Evolutionary conservation across 2,888 invertebrate genomes (phyloP), one percentile per base, ranked within the genome.

Genomic region (Epiblema foenella): DNA sequence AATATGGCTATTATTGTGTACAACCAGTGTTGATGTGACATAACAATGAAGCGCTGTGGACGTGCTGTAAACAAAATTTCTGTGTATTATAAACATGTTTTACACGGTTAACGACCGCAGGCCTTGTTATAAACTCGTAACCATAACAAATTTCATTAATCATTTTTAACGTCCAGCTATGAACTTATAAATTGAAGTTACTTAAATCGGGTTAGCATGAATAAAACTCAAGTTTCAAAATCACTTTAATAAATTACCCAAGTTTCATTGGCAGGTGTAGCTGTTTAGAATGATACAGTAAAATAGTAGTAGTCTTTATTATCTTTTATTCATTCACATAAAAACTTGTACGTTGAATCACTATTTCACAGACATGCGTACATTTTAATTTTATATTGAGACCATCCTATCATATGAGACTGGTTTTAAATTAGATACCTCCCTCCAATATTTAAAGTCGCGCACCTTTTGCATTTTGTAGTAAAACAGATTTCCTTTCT

Each of bases 131-230:
- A 58, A 69, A 63, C 49, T 37, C 24, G 20, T 63, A 69, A 63
- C 57, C 69, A 37, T 68, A 69, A 68, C 49, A 60, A 62, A 68
- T 37, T 57, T 57, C n/a, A 64, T 58, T 51, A 64, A 64, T 52
- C 20, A 59, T 49, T 57, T 63, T 69, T 33, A n/a, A 54, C 39
- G 52, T 24, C 10, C 37, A 20, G 52, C 20, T 20, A 24, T 54
- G n/a, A 52, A 64, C 37, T 39, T 24, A 52, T 52, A 52, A 64
- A 37, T 33, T 52, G 8, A 52, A 52, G 15, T 18, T 18, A 18
- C 2, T n/a, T 9, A 33, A 9, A n/a, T 17, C 37, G 37, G 18
- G 49, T 12, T 17, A 51, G 11, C 24, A 29, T 17, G 12, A 62
- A 59, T 24, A 9, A 20, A 59, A 39, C 11, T 11, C 20, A 12